Base-by-base conservation (phyloP, 1,140 invertebrate species). In the Drosophila lini region DNA sequence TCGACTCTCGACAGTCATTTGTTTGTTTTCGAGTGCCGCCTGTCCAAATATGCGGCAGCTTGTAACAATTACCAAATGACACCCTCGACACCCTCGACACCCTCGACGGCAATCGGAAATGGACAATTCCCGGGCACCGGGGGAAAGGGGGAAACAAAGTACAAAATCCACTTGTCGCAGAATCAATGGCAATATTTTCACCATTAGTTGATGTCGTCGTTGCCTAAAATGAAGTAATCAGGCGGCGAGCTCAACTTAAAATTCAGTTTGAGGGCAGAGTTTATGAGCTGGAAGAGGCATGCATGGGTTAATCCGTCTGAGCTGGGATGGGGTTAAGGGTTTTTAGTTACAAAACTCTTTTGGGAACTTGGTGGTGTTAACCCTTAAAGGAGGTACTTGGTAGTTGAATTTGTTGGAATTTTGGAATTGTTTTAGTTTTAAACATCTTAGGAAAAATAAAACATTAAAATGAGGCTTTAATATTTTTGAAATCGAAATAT, bases 51-150 rank as follows among this genome's bases (percentile, higher is more conserved):
- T 88, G 82, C 83, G 82, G 82, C 82, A 86, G 83, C 82, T 86
- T 90, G 88, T 90, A 90, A 75, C 88, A 90, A 90, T 90, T 90
- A 91, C 88, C 77, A 90, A 90, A 90, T 90, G 88, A 91, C 88
- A 90, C 88, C 88, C 88, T 88, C 82, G 77, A 82, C 52, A 55
- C 88, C 88, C 88, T 88, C 82, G 74, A 82, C 52, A 55, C 52
- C 52, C 52, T 55, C 34, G 34, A 13, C 19, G 13, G 16, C 76
- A 76, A 78, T 78, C 71, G 74, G 48, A 47, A 57, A 56, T 64
- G 62, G 60, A 25, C 63, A 62, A 58, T 58, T 44, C 34, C 36
- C 75, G 38, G 22, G 4, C 9, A 16, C 15, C 3, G 22, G 44
- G 19, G 19, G 22, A 8, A 1, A 25, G 19, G 19, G 19, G 22